Percentiles rank a stretch among this genome's conserved stretches.
Evolutionary conservation across 2,797 vertebrate species (phyloP).

Genomic region (Sebastes matsubarae): DNA sequence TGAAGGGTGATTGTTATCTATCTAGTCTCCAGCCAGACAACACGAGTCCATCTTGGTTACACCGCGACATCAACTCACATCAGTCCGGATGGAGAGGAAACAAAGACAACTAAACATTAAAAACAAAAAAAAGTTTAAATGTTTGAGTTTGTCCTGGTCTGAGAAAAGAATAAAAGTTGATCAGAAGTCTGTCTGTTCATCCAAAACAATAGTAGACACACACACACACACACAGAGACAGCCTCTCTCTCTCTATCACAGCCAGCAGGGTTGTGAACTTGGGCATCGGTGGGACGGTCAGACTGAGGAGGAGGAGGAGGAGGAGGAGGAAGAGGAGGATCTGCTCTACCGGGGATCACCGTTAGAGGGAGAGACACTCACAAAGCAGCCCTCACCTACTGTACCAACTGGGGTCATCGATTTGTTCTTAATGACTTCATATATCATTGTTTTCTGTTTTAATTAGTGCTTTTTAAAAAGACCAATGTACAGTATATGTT

Average conservation of each 20-base stretch:
- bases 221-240: not conserved
- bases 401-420: too few species aligned
- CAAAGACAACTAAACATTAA: not conserved
- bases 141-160: not conserved
- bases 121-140: not conserved
- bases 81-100: not conserved
- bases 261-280: slow-evolving; percentile 64
- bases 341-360: not conserved
- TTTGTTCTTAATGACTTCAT: too few species aligned
- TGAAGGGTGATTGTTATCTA: not conserved
- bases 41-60: slow-evolving; percentile 65
- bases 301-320: not conserved
- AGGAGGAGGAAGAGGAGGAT: not conserved
- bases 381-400: too few species aligned
- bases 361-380: not conserved
- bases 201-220: slow-evolving; percentile 8
- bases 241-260: slow-evolving; percentile 15
- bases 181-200: not conserved
- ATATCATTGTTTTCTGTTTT: too few species aligned
- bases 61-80: slow-evolving; percentile 45
- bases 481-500: too few species aligned
- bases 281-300: slow-evolving; percentile 39
- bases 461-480: too few species aligned
- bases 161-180: not conserved
- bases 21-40: slow-evolving; percentile 57